These are phyloP conservation scores for Drosophila sordidapex DNA, from an alignment of 2,888 invertebrate species.

Conservation along the genomic window DNA sequence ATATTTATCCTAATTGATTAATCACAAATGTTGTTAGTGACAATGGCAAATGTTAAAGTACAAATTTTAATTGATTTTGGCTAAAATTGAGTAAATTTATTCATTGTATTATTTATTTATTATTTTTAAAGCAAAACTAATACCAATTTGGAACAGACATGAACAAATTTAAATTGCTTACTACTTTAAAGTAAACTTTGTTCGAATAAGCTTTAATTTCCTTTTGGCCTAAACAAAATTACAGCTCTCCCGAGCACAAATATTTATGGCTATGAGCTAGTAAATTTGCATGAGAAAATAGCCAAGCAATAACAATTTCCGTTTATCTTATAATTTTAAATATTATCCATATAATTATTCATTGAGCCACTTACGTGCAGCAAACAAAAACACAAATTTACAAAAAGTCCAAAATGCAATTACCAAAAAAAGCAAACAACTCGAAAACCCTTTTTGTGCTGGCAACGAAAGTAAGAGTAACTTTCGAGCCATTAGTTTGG, in stretches of 20 bases:
- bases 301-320: constrained; percentile 5
- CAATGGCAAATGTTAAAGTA: background rate
- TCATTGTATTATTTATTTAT: background rate
- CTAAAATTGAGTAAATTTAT: background rate
- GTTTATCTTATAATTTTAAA: constrained; percentile 15
- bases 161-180: rapidly evolving
- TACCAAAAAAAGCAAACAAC: constrained; percentile 28
- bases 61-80: background rate
- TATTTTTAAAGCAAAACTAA: background rate
- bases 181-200: background rate
- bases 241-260: background rate
- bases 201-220: background rate
- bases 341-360: constrained; percentile 16
- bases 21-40: background rate
- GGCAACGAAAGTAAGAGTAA: constrained; percentile 54
- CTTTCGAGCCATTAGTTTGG: constrained; percentile 75
- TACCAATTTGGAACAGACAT: background rate
- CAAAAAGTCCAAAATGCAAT: constrained; percentile 33
- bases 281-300: constrained; percentile 1
- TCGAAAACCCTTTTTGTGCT: constrained; percentile 1
- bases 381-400: constrained; percentile 11
- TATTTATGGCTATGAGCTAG: background rate
- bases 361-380: constrained; percentile 17
- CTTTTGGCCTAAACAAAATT: background rate
- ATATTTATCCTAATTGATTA: background rate